These are phyloP conservation scores for Trissolcus brochymenae DNA, from an alignment of 2,888 invertebrate species.

Conservation along the genomic window DNA sequence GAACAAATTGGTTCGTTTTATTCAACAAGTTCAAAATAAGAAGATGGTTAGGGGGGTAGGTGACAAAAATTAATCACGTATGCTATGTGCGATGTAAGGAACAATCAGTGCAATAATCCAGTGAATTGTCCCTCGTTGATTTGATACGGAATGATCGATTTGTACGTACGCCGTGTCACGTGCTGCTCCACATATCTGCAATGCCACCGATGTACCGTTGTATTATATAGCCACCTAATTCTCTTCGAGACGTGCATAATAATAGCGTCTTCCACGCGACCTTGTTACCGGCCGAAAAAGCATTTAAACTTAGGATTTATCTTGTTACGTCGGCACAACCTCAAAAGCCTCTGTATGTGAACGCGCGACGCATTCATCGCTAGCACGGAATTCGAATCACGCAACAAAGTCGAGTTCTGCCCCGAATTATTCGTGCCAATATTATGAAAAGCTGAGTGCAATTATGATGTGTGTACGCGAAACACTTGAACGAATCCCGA, in stretches of 20 bases:
- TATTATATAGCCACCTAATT: slow-evolving; percentile 62
- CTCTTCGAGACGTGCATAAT: slow-evolving; percentile 64
- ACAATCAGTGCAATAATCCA: slow-evolving; percentile 54
- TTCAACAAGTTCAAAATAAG: slow-evolving; percentile 27
- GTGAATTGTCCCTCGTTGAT: slow-evolving; percentile 54
- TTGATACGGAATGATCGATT: slow-evolving; percentile 59
- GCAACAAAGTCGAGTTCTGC: slow-evolving; percentile 34
- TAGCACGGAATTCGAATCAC: slow-evolving; percentile 52
- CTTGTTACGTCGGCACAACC: slow-evolving; percentile 57
- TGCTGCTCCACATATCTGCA: slow-evolving; percentile 68
- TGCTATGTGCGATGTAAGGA: slow-evolving; percentile 34
- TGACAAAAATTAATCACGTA: slow-evolving; percentile 32
- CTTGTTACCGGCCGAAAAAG: slow-evolving; percentile 60
- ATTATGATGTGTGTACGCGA: slow-evolving; percentile 14
- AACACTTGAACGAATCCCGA: slow-evolving; percentile 18
- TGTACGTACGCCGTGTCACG: slow-evolving; percentile 62
- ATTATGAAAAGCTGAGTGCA: slow-evolving; percentile 15
- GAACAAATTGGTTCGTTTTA: slow-evolving; percentile 44
- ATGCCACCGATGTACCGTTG: slow-evolving; percentile 60
- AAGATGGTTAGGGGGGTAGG: slow-evolving; percentile 2
- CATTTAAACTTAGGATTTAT: slow-evolving; percentile 43
- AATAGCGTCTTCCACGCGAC: slow-evolving; percentile 59
- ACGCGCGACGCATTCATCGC: slow-evolving; percentile 25
- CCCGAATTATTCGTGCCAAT: slow-evolving; percentile 24
- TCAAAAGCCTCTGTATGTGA: slow-evolving; percentile 24